Conservation (phyloP, 2,797 vertebrate species). For the Onychomys leucogaster region DNA sequence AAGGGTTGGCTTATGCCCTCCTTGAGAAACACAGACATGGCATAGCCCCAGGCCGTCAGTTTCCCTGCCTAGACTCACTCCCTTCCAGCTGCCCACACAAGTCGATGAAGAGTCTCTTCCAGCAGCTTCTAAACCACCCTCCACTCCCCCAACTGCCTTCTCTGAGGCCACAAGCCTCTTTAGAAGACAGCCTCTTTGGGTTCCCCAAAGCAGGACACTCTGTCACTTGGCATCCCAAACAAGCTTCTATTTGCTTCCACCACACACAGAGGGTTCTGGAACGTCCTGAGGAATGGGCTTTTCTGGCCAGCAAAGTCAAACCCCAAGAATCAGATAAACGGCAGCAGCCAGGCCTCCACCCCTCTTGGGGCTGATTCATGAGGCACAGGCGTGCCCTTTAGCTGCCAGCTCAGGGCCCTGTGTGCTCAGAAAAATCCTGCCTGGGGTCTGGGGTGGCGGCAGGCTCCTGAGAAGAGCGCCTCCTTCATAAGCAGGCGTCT, state of each 20-base stretch:
- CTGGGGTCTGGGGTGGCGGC: constrained; percentile 89
- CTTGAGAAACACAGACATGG: not conserved
- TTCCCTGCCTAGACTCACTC: not conserved
- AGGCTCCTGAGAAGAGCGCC: constrained; percentile 93
- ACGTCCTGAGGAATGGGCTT: constrained; percentile 65
- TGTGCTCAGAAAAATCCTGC: constrained; percentile 93
- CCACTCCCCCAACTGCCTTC: fast-evolving
- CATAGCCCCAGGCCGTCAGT: not conserved
- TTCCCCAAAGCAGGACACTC: constrained; percentile 13
- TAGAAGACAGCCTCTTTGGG: not conserved
- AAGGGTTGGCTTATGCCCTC: not conserved
- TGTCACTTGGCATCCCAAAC: constrained; percentile 11
- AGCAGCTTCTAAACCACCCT: not conserved
- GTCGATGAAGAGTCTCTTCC: not conserved
- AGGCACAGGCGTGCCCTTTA: constrained; percentile 89
- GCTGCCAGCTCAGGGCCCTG: constrained; percentile 87
- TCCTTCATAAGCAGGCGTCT: constrained; percentile 91
- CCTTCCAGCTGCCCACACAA: not conserved
- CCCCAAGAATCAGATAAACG: constrained; percentile 92
- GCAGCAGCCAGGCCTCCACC: constrained; percentile 78
- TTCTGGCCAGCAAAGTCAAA: constrained; percentile 53
- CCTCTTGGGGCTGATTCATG: constrained; percentile 90
- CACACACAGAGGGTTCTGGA: constrained; percentile 65
- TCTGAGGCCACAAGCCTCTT: not conserved
- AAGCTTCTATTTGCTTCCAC: constrained; percentile 40